These are phyloP conservation scores for Heliconius himera DNA, from an alignment of 1,140 invertebrate genomes.

Conservation along the genomic window DNA sequence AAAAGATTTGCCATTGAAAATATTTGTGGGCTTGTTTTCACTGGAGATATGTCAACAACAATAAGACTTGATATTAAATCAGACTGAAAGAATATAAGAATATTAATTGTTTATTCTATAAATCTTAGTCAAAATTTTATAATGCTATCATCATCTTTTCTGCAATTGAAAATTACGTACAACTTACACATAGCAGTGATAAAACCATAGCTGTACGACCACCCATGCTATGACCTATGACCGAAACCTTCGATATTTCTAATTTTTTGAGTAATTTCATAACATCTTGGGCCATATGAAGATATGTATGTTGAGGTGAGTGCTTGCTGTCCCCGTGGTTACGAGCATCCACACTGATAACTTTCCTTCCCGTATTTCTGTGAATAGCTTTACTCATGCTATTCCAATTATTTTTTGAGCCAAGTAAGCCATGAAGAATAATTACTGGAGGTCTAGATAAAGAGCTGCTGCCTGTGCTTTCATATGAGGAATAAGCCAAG, in stretches of 20 bases:
- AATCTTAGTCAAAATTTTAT: conserved; percentile 23
- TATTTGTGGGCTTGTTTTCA: conserved; percentile 85
- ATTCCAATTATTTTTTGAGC: conserved; percentile 93
- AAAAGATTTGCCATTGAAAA: conserved; percentile 85
- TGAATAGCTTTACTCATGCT: conserved; percentile 90
- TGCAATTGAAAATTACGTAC: conserved; percentile 49
- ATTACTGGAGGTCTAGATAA: conserved; percentile 85
- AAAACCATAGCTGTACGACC: conserved; percentile 92
- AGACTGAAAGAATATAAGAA: conserved; percentile 83
- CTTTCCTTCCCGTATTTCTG: conserved; percentile 85
- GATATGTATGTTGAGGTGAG: conserved; percentile 87
- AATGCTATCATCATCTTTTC: background rate
- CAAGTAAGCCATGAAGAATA: conserved; percentile 93
- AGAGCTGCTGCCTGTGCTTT: conserved; percentile 59
- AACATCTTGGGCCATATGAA: conserved; percentile 90
- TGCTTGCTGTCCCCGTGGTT: conserved; percentile 97
- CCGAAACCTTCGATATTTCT: conserved; percentile 84
- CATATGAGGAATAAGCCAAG: conserved; percentile 75
- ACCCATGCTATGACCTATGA: conserved; percentile 97
- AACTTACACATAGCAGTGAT: conserved; percentile 86
- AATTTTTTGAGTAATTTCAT: conserved; percentile 85
- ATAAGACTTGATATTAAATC: conserved; percentile 89
- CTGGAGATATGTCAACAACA: conserved; percentile 92
- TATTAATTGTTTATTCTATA: background rate
- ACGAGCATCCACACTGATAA: conserved; percentile 92